These are phyloP conservation scores for Sarcophaga bullata DNA, from an alignment of 1,140 invertebrate genomes.

Conservation along the genomic window DNA sequence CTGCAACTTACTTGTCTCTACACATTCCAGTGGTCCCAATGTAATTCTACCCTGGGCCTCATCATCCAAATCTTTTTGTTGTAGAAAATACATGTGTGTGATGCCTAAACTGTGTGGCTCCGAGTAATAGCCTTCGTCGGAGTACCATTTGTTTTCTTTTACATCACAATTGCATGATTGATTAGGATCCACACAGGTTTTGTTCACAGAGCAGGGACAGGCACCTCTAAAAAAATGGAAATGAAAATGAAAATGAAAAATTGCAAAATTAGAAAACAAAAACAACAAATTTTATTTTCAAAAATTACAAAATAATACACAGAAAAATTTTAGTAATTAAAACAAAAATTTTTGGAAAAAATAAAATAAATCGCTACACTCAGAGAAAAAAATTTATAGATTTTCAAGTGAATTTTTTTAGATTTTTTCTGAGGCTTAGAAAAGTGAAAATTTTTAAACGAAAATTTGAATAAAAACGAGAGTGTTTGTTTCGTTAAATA, in stretches of 20 bases:
- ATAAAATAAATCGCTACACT: neutral
- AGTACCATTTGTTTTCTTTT: constrained; percentile 84
- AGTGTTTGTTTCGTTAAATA: too few species aligned
- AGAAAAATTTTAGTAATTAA: neutral
- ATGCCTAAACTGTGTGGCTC: constrained; percentile 84
- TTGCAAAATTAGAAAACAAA: neutral
- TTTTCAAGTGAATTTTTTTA: too few species aligned
- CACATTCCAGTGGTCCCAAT: constrained; percentile 89
- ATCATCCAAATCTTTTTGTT: constrained; percentile 82
- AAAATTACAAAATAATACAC: constrained; percentile 12
- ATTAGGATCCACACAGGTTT: constrained; percentile 81
- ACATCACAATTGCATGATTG: constrained; percentile 89
- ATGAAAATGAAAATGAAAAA: constrained; percentile 27
- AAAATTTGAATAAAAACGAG: too few species aligned
- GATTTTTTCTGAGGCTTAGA: too few species aligned
- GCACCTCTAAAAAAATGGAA: constrained; percentile 70
- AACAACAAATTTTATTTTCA: neutral
- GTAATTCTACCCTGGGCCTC: constrained; percentile 88
- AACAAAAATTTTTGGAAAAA: neutral
- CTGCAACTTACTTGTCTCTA: constrained; percentile 85
- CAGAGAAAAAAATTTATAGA: neutral
- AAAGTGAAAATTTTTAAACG: too few species aligned
- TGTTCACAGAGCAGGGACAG: constrained; percentile 76
- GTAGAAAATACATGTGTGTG: constrained; percentile 88
- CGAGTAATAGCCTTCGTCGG: constrained; percentile 87